These are phyloP conservation scores for Drosophila algonquin DNA, from an alignment of 2,888 invertebrate species.

Conservation along the genomic window DNA sequence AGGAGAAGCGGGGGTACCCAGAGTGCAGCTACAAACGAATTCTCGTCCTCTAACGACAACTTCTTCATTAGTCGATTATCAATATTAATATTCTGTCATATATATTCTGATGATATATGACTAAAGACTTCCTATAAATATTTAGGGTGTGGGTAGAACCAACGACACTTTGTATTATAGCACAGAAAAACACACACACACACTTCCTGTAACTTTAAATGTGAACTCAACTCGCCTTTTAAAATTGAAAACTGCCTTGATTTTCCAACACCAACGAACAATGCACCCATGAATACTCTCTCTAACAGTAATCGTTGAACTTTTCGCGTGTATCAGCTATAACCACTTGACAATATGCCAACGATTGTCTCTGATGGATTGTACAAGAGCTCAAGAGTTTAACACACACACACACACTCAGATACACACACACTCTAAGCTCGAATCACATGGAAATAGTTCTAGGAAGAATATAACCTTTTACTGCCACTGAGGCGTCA, in stretches of 20 bases:
- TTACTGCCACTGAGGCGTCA: conserved; percentile 72
- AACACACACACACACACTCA: conserved; percentile 52
- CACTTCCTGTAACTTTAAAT: conserved; percentile 66
- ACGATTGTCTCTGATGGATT: conserved; percentile 64
- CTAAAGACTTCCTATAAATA: conserved; percentile 72
- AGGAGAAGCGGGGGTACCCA: conserved; percentile 12
- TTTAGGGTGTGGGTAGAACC: conserved; percentile 78
- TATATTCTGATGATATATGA: conserved; percentile 42
- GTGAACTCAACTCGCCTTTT: conserved; percentile 56
- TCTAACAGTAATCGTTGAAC: conserved; percentile 45
- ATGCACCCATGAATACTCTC: conserved; percentile 73
- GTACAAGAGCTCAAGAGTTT: conserved; percentile 31
- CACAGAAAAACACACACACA: conserved; percentile 62
- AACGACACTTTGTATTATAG: conserved; percentile 73
- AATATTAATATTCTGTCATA: conserved; percentile 60
- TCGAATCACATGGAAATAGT: conserved; percentile 16
- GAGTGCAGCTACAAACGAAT: conserved; percentile 70
- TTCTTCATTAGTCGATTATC: conserved; percentile 82
- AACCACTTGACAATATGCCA: conserved; percentile 68
- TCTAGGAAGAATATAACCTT: conserved; percentile 24
- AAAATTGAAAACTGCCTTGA: conserved; percentile 73
- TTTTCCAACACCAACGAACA: conserved; percentile 60
- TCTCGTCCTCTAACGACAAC: conserved; percentile 82
- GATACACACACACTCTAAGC: conserved; percentile 16
- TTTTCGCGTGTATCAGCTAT: conserved; percentile 20